Conservation (phyloP, 2,797 vertebrate genomes). For the Sternarchorhynchus goeldii region DNA sequence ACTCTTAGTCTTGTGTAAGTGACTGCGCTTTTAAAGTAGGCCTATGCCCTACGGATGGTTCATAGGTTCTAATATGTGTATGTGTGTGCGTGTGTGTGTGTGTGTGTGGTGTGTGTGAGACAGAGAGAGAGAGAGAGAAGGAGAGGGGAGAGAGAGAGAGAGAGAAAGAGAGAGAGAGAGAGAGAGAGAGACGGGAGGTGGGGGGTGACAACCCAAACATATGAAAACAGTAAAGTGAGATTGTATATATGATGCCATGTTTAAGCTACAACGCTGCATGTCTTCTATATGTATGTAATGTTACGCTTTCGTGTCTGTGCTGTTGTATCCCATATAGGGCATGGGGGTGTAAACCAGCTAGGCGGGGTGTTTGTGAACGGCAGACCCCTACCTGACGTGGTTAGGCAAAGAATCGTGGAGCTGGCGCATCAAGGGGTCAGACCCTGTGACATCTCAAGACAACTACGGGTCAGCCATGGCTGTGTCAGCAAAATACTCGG, state of each 20-base stretch:
- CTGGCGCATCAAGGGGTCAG: conserved; percentile 97
- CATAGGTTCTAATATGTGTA: too few relatives aligned
- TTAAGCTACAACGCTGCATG: conserved; percentile 17
- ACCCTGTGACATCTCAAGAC: conserved; percentile 98
- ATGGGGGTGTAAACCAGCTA: conserved; percentile 99
- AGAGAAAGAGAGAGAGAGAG: conserved; percentile 31
- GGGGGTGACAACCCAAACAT: too few relatives aligned
- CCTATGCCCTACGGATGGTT: too few relatives aligned
- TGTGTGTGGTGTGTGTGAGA: conserved; percentile 7
- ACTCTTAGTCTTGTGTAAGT: too few relatives aligned
- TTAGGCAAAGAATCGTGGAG: conserved; percentile 98
- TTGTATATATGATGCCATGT: conserved; percentile 16
- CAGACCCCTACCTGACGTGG: conserved; percentile 97
- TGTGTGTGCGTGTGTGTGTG: neutral
- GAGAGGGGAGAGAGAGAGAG: conserved; percentile 25
- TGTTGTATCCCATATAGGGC: conserved; percentile 96
- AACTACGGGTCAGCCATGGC: conserved; percentile 98
- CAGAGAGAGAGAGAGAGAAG: neutral
- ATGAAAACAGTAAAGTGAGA: conserved; percentile 6
- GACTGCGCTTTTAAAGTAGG: too few relatives aligned
- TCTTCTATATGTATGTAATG: conserved; percentile 82
- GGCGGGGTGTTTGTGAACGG: conserved; percentile 99
- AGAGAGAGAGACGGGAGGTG: conserved; percentile 4
- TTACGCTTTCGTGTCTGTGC: conserved; percentile 80
- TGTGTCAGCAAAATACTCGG: conserved; percentile 99